Conservation (phyloP, 2,113 vertebrate genomes). For the Cygnus atratus region DNA sequence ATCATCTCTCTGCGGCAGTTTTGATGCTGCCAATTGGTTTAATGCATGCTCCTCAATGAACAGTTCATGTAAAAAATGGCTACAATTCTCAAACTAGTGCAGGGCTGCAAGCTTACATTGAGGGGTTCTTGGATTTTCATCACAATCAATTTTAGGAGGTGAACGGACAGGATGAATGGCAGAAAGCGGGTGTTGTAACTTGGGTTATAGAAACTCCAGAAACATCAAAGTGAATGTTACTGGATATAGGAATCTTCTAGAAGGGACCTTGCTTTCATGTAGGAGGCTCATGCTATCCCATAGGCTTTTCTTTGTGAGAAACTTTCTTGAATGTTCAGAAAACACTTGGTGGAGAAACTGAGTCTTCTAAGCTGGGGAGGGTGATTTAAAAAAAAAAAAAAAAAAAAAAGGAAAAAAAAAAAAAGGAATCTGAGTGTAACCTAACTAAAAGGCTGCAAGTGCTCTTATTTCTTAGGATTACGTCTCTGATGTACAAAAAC, state of each 20-base stretch:
- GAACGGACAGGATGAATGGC: neutral
- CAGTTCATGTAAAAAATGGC: neutral
- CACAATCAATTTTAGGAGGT: neutral
- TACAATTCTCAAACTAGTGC: neutral
- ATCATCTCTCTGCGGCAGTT: neutral
- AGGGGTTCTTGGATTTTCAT: neutral
- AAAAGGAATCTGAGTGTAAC: neutral
- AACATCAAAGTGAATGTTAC: neutral
- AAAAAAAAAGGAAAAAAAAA: too few relatives aligned
- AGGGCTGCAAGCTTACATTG: neutral
- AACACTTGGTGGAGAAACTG: neutral
- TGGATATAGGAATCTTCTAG: neutral
- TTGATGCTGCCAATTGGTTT: neutral
- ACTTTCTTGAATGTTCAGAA: neutral
- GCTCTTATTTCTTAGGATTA: fast-evolving
- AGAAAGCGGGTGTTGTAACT: neutral
- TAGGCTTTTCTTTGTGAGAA: neutral
- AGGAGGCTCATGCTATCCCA: neutral
- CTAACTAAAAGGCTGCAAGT: neutral
- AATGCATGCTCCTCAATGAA: neutral
- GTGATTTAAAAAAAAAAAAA: neutral
- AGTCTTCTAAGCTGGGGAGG: neutral
- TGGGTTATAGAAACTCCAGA: neutral
- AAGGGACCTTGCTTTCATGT: neutral
- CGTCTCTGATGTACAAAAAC: neutral